Conservation (phyloP, 1,140 invertebrate species). For the Tetragnatha versicolor region DNA sequence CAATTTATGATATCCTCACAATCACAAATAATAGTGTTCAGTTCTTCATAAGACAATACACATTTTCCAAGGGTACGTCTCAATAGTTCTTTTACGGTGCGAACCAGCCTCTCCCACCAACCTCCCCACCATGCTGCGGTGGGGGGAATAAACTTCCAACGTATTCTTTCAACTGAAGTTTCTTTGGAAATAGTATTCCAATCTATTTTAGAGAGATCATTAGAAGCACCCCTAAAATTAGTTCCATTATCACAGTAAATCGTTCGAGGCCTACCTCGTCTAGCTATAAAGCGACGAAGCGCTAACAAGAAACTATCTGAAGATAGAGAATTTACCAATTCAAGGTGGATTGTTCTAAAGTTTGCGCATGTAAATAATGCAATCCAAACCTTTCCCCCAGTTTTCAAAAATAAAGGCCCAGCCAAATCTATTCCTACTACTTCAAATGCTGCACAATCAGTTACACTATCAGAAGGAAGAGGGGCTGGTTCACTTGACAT, state of each 20-base stretch:
- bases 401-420: conserved; percentile 60
- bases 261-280: conserved; percentile 59
- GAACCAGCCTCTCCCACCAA: conserved; percentile 18
- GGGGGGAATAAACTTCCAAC: neutral
- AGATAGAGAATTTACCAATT: conserved; percentile 60
- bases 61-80: neutral
- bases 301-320: conserved; percentile 62
- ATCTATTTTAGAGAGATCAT: neutral
- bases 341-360: conserved; percentile 58
- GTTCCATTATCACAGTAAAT: conserved; percentile 63
- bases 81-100: neutral
- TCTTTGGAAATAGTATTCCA: neutral
- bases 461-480: conserved; percentile 58
- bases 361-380: conserved; percentile 30
- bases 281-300: conserved; percentile 63
- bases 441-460: conserved; percentile 59
- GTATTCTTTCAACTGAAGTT: conserved; percentile 42
- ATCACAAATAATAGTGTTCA: conserved; percentile 1
- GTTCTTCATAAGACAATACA: conserved; percentile 12
- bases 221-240: conserved; percentile 59
- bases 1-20: neutral
- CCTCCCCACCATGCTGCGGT: neutral
- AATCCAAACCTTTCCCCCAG: conserved; percentile 26
- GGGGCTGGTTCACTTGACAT: neutral
- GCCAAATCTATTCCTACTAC: conserved; percentile 61